These are phyloP conservation scores for Pseudonaja textilis DNA, from an alignment of 2,113 vertebrate species.

Conservation along the genomic window DNA sequence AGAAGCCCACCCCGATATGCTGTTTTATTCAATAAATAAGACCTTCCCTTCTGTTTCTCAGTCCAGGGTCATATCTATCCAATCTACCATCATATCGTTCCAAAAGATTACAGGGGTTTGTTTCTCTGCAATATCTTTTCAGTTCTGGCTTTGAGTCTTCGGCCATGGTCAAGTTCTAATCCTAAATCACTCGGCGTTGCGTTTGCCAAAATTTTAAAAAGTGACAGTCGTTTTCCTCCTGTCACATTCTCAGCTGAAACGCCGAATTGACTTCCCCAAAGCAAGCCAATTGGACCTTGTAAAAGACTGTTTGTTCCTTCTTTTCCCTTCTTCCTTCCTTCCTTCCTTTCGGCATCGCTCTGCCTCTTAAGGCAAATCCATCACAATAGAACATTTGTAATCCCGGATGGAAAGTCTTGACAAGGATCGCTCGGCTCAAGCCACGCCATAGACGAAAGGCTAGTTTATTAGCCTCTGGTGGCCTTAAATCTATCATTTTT, in stretches of 20 bases:
- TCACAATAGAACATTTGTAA: constrained; percentile 35
- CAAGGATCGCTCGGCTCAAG: not conserved
- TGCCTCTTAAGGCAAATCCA: not conserved
- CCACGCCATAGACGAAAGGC: constrained; percentile 3
- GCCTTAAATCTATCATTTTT: not conserved
- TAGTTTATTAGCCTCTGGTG: not conserved
- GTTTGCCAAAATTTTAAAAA: constrained; percentile 6
- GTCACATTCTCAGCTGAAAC: constrained; percentile 32
- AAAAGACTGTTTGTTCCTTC: constrained; percentile 14
- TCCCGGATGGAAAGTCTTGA: not conserved
- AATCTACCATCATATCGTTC: not conserved
- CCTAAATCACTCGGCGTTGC: constrained; percentile 29
- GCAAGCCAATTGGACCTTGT: constrained; percentile 49
- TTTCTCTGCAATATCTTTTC: not conserved
- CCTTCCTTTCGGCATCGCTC: constrained; percentile 44
- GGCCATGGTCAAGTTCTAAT: constrained; percentile 4
- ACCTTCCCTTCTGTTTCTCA: not conserved
- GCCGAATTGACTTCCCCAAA: constrained; percentile 44
- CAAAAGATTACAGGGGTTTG: not conserved
- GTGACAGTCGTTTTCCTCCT: constrained; percentile 21
- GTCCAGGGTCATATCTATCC: not conserved
- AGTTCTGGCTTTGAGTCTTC: constrained; percentile 1
- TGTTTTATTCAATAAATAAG: too few relatives aligned
- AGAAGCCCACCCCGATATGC: too few relatives aligned
- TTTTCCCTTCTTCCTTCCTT: constrained; percentile 28